Evolutionary conservation across 2,797 vertebrate species (phyloP), one percentile per base, ranked within the genome.

Genomic region (Caiman crocodilus): DNA sequence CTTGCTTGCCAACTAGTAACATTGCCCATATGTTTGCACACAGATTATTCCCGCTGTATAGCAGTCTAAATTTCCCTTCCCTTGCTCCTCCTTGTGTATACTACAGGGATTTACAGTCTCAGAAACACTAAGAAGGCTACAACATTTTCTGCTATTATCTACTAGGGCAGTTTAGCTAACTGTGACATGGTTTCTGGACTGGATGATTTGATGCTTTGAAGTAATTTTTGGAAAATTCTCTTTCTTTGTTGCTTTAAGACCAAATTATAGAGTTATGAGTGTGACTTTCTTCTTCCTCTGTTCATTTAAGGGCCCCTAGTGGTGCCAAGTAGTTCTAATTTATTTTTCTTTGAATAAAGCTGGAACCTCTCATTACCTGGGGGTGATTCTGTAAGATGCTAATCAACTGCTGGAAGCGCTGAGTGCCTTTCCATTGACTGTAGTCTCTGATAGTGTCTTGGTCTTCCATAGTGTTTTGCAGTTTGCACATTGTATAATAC

Each of bases 181-280:
- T 26, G 14, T 15, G 35, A 26, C 50, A 42, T 73, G 23, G 9
- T 73, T 50, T 73, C 35, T 73, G 69, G 50, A 25, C 50, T 73
- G 10, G 4, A 23, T 26, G 23, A 76, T 94, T 95, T 76, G 89
- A 89, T 81, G 87, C 91, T 95, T 88, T 86, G 94, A 92, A 95
- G 76, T 0, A 1, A 67, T 82, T 85, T 90, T 96, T 78, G 80
- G 82, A 89, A 76, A 2, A 74, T 87, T 88, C 79, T 82, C 79
- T 79, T 93, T 55, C 90, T 84, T 11, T 55, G 85, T 91, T 88
- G 60, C 64, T 84, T 73, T 12, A 30, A 87, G 82, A 21, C 61
- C 90, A 76, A 73, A 6, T 86, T 90, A 90, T 85, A 25, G 85
- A 21, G 75, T 14, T 3, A 30, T 57, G 7, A 71, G 35, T 71